Evolutionary conservation across 2,888 invertebrate genomes (phyloP).

Genomic region (Pandemis corylana): DNA sequence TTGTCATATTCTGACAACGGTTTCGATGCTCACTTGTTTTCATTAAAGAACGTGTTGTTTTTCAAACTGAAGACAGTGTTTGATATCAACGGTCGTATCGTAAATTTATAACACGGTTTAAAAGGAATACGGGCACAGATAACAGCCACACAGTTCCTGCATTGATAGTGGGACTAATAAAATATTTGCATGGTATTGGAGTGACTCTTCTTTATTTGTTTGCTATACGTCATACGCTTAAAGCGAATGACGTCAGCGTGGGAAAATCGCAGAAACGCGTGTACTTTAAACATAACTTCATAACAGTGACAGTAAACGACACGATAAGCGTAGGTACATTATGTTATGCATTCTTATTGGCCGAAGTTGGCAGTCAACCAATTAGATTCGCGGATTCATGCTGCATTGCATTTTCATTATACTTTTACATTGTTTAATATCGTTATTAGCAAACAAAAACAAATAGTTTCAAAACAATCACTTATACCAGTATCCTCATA

Average conservation of each 20-base stretch:
- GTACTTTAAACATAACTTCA: background rate
- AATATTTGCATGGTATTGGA: background rate
- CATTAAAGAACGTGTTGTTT: slow-evolving; percentile 6
- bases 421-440: too few relatives aligned
- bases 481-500: background rate
- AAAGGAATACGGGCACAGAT: slow-evolving; percentile 30
- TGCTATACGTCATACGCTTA: background rate
- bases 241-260: background rate
- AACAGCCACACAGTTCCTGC: slow-evolving; percentile 25
- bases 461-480: too few relatives aligned
- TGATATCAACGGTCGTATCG: slow-evolving; percentile 18
- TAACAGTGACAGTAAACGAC: background rate
- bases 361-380: background rate
- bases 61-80: slow-evolving; percentile 14
- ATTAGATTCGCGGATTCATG: background rate
- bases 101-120: slow-evolving; percentile 15
- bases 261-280: background rate
- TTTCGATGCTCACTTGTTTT: background rate
- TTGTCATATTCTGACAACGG: slow-evolving; percentile 1
- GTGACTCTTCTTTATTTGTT: background rate
- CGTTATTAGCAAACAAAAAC: too few relatives aligned
- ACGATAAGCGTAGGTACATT: background rate
- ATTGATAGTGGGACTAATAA: slow-evolving; percentile 13
- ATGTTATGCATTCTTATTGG: background rate
- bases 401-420: background rate